Evolutionary conservation across 2,797 vertebrate species (phyloP), one percentile per base, ranked within the genome.

Genomic region (Danio choprae): DNA sequence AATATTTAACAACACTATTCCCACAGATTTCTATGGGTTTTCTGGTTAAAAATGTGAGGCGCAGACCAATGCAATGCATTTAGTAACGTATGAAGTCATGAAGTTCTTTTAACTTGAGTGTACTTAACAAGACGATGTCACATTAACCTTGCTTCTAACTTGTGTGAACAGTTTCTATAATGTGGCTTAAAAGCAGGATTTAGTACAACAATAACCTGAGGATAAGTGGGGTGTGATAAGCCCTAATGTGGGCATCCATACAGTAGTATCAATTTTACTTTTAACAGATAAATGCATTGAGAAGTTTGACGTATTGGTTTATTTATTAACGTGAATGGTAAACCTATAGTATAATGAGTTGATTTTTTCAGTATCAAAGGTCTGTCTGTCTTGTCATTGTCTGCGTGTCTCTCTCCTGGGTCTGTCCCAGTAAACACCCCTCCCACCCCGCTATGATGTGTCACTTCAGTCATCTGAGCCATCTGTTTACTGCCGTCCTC

Each of bases 381-480:
- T 75, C 74, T 70, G 22, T 48, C 40, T 56, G 13, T 72, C 40
- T 46, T 40, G 62, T 70, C 63, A 60, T 15, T 62, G 59, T 80
- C 18, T 64, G 64, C 1, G 4, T 43, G 11, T 44, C n/a, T 70
- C 18, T 70, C 62, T 72, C 59, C 59, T 72, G 65, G 60, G 76
- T 44, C 46, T 1, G 2, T 70, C 46, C 41, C 38, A 63, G 77
- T 79, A 64, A 72, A 72, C 58, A 72, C 46, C 51, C 72, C 22
- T 29, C 71, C 50, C 67, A 55, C 53, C 59, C 51, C 1, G 55
- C 75, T 70, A 51, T 77, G 36, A 64, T 41, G 22, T 68, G 68
- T 83, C 68, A 77, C 65, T 77, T 73, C 63, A 62, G 22, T 79
- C 83, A 82, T 80, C 67, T 43, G 48, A 73, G 78, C 72, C 77